Conservation (phyloP, 2,797 vertebrate species). For the Crenichthys baileyi region DNA sequence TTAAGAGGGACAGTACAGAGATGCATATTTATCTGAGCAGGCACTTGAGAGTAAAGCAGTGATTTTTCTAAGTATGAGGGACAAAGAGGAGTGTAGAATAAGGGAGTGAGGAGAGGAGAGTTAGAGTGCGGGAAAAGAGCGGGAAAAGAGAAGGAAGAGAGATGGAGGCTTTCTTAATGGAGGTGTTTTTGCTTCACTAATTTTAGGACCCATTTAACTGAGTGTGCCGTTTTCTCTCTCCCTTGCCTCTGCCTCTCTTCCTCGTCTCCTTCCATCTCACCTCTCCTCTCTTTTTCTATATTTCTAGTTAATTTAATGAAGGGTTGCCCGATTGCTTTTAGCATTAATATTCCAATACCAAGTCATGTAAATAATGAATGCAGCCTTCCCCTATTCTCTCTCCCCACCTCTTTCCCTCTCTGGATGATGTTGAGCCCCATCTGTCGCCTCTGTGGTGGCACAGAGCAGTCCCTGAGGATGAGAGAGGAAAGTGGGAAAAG, state of each 20-base stretch:
- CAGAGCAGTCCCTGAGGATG: slow-evolving; percentile 74
- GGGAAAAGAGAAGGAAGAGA: slow-evolving; percentile 58
- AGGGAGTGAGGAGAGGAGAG: slow-evolving; percentile 45
- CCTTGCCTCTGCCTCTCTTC: slow-evolving; percentile 48
- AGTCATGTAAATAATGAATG: slow-evolving; percentile 88
- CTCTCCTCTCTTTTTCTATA: slow-evolving; percentile 66
- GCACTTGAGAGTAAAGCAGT: slow-evolving; percentile 76
- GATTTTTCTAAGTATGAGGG: slow-evolving; percentile 66
- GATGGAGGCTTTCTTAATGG: slow-evolving; percentile 81
- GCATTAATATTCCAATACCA: slow-evolving; percentile 92
- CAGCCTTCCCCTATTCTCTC: slow-evolving; percentile 69
- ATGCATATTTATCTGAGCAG: slow-evolving; percentile 75
- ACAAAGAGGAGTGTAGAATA: slow-evolving; percentile 62
- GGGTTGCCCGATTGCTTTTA: slow-evolving; percentile 88
- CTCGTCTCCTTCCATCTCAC: slow-evolving; percentile 50
- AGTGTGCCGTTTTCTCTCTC: slow-evolving; percentile 65
- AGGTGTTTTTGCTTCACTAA: slow-evolving; percentile 86
- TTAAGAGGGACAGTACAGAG: slow-evolving; percentile 79
- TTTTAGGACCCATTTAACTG: slow-evolving; percentile 86
- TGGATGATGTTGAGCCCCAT: slow-evolving; percentile 82
- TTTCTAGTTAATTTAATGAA: slow-evolving; percentile 87
- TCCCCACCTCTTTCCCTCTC: slow-evolving; percentile 57
- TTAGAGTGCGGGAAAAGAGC: slow-evolving; percentile 55
- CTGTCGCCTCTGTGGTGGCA: slow-evolving; percentile 81
- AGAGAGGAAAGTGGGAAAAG: slow-evolving; percentile 70